Base-by-base conservation (phyloP, 2,797 vertebrate species). In the Hippopotamyrus pictus region DNA sequence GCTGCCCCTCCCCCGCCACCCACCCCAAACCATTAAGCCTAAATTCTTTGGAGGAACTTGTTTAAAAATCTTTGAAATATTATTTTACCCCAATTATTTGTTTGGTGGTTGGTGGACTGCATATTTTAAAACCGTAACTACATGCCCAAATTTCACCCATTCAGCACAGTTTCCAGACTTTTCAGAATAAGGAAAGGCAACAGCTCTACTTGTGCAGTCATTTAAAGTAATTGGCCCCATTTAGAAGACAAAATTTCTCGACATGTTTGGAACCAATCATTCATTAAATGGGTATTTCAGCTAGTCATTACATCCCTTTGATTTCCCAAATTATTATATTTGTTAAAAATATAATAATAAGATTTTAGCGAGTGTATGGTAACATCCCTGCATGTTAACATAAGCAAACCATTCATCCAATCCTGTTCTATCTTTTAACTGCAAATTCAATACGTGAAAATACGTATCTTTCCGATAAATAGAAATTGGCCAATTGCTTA, bases 231-330 rank as follows among this genome's bases (percentile, higher is more conserved):
- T 22, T 82, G 76, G 41, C 17, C 37, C 76, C 19, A 46, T 82
- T 44, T 82, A 3, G 6, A 44, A 82, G 76, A 44, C 37, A 46
- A 46, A 46, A 82, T n/a, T 22, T 82, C 19, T 82, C 41, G 41
- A 82, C 76, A 82, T 82, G 17, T 46, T 46, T 82, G 76, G 76
- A 82, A 48, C 44, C 76, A 82, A n/a, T 82, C 19, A 82, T 82
- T 82, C 46, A 82, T 82, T 46, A 82, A 22, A 44, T 22, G 41
- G 76, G 29, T 46, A 8, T 46, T 76, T 76, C 69, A 37, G 69
- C 17, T 82, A 82, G 17, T 82, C 41, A 82, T 46, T 82, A 22
- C 37, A 82, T 46, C 19, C 76, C 44, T 46, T 82, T 82, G 8
- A 82, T 46, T 82, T 46, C 41, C 76, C 44, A 46, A 46, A 82